phyloP scores from a whole-genome alignment of 2,888 invertebrate species.

The Lapara coniferarum region DNA sequence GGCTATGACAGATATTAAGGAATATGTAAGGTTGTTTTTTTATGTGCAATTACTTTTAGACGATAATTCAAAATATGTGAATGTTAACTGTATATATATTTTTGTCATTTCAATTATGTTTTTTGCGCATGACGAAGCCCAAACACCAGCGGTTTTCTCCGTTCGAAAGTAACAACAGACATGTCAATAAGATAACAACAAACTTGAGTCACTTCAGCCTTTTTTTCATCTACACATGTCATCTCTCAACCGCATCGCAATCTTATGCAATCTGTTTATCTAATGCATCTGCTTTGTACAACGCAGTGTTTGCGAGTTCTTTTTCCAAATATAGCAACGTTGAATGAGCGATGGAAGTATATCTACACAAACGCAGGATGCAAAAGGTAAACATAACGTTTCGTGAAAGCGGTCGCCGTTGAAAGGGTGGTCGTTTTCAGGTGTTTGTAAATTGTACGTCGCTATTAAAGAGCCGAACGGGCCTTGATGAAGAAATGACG shows the following conservation, averaged over 20 bases:
- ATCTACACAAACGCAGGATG: constrained; percentile 57
- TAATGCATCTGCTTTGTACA: constrained; percentile 28
- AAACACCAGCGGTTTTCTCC: neutral
- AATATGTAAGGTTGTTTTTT: too few species aligned
- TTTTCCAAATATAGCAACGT: constrained; percentile 46
- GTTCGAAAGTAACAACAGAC: neutral
- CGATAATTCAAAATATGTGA: too few species aligned
- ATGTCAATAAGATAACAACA: neutral
- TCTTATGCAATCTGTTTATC: constrained; percentile 25
- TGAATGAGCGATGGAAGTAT: constrained; percentile 41
- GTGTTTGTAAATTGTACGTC: constrained; percentile 48
- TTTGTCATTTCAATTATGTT: too few species aligned
- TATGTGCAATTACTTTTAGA: too few species aligned
- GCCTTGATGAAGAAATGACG: neutral
- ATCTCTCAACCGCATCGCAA: constrained; percentile 10
- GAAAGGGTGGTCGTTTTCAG: constrained; percentile 51
- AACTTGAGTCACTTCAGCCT: neutral
- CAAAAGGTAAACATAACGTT: constrained; percentile 60
- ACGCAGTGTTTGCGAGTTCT: constrained; percentile 18
- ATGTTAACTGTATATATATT: too few species aligned
- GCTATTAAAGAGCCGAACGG: constrained; percentile 8
- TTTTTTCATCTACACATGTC: constrained; percentile 8
- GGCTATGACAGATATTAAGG: too few species aligned
- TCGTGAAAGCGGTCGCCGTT: constrained; percentile 56
- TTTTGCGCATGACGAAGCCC: too few species aligned